A percentile compares a stretch with the other conserved stretches of the same genome.
Conservation (phyloP, 2,888 invertebrate species). For the Hetaerina titia region DNA sequence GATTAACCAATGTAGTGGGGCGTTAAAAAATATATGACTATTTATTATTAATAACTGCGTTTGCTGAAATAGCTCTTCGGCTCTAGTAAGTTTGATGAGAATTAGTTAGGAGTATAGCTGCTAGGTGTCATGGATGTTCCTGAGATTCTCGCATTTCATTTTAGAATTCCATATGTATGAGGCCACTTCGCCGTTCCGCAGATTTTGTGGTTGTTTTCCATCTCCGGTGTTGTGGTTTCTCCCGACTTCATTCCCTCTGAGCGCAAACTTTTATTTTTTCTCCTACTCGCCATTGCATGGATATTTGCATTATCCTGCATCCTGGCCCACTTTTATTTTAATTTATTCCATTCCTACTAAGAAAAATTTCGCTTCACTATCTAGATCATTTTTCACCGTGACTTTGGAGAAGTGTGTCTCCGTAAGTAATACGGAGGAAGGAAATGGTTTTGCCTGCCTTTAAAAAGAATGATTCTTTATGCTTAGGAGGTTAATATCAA, state of each 20-base stretch:
- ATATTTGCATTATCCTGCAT: conserved; percentile 8
- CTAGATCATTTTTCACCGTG: conserved; percentile 4
- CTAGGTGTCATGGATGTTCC: conserved; percentile 26
- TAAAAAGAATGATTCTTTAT: neutral
- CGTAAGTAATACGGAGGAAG: neutral
- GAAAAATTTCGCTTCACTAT: neutral
- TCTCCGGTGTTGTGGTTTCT: neutral
- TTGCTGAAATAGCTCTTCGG: neutral
- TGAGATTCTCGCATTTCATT: conserved; percentile 34
- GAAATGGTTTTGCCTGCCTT: neutral
- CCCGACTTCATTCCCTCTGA: conserved; percentile 34
- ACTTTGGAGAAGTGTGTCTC: neutral
- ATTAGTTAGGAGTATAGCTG: neutral
- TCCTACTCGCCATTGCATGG: neutral
- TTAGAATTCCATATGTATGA: conserved; percentile 53
- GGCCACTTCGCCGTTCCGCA: neutral
- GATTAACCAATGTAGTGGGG: no score
- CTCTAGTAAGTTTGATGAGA: conserved; percentile 11
- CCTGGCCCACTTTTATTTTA: conserved; percentile 27
- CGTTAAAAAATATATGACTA: no score
- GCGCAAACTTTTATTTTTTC: neutral
- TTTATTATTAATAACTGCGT: neutral
- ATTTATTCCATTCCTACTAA: conserved; percentile 18
- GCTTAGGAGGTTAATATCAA: neutral
- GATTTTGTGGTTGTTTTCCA: neutral